These are phyloP conservation scores for Spicauda simplicius DNA, from an alignment of 2,888 invertebrate species.

Conservation along the genomic window DNA sequence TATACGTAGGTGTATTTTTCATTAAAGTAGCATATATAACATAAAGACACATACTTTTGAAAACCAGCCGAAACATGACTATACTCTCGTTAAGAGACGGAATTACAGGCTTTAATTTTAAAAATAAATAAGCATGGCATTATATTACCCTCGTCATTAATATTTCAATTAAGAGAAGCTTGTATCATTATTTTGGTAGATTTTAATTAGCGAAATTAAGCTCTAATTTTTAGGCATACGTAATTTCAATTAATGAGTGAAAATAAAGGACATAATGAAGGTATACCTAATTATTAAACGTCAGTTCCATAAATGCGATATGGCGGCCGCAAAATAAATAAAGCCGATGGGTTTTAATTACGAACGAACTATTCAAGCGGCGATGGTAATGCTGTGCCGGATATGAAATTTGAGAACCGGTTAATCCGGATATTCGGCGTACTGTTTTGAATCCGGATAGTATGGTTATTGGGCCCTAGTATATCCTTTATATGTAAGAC, in stretches of 20 bases:
- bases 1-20: no score
- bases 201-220: background rate
- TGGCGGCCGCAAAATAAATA: slow-evolving; percentile 11
- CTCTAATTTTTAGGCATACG: background rate
- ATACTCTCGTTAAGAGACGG: no score
- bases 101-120: no score
- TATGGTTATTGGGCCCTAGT: background rate
- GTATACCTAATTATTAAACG: slow-evolving; percentile 1
- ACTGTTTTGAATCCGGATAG: background rate
- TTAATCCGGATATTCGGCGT: slow-evolving; percentile 1
- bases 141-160: no score
- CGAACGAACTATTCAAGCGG: slow-evolving; percentile 1
- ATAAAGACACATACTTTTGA: no score
- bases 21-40: no score
- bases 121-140: no score
- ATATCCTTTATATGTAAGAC: no score
- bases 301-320: background rate
- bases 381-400: background rate
- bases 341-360: slow-evolving; percentile 6
- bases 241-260: background rate
- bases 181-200: background rate
- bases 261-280: background rate
- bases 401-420: slow-evolving; percentile 17
- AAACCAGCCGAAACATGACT: no score
- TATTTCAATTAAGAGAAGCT: no score